Evolutionary conservation across 2,888 invertebrate genomes (phyloP), one percentile per base, ranked within the genome.

Genomic region (Nomada goodeniana): DNA sequence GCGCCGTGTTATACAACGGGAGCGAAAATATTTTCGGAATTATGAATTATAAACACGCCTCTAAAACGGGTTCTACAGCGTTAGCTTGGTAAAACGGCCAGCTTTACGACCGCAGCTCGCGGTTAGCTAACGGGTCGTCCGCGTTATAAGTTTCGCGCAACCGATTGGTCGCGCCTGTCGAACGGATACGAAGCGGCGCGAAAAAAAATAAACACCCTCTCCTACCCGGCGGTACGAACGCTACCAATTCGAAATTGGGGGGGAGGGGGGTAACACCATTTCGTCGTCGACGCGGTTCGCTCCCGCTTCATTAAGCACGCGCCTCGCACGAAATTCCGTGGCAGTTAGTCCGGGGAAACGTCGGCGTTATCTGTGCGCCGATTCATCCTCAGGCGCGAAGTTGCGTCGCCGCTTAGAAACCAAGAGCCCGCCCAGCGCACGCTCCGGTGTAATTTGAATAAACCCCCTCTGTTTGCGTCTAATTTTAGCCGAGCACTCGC

Each of bases 361-460:
- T 60, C 82, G 55, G 55, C 57, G 82, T 57, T 67, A 70, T 74
- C 72, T 52, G 75, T 63, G 65, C 44, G 59, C 53, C 47, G 69
- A 70, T 75, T 82, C 76, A 26, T 71, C 71, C 82, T 59, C 67
- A 20, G 71, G 61, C n/a, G 82, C 68, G 82, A 82, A 71, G 64
- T 64, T 72, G 55, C 73, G 77, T 57, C 60, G 68, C 57, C 76
- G 76, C 67, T 79, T 71, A 80, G 88, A 88, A 87, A 89, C 88
- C 82, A 80, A 75, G 83, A 84, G 84, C 61, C 84, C 78, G 79
- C 84, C 86, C 88, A 70, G 80, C 88, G 85, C 74, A 78, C 82
- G 83, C 82, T 76, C 86, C 82, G 63, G 84, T 86, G 86, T 89
- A 91, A 90, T 90, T 91, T 90, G 89, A 90, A 89, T 89, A 90